Evolutionary conservation across 2,113 vertebrate genomes (phyloP).

Genomic region (Triplophysa siluroides): DNA sequence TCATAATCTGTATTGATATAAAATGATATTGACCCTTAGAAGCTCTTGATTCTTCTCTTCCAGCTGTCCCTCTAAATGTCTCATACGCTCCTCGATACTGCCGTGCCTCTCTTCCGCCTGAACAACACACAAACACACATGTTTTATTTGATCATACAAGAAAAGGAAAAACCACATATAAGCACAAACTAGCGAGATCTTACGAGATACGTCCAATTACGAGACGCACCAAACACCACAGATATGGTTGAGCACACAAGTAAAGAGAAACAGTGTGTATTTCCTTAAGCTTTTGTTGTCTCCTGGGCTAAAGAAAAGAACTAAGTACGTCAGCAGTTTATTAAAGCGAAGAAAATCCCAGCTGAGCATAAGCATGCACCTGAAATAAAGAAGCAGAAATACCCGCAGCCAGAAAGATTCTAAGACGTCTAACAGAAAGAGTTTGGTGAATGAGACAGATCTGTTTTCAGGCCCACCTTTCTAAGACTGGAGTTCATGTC

Average conservation of each 20-base stretch:
- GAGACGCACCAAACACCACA: neutral
- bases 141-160: neutral
- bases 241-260: conserved; percentile 16
- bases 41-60: conserved; percentile 99
- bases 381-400: conserved; percentile 63
- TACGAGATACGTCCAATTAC: too few species aligned
- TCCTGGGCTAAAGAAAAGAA: conserved; percentile 3
- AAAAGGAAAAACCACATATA: neutral
- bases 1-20: neutral
- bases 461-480: conserved; percentile 81
- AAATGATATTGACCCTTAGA: conserved; percentile 79
- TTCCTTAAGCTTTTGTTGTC: conserved; percentile 22
- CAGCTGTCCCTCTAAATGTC: conserved; percentile 94
- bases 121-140: conserved; percentile 53
- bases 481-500: conserved; percentile 98
- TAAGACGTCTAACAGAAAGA: conserved; percentile 76
- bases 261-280: conserved; percentile 14
- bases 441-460: conserved; percentile 70
- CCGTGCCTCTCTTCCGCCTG: conserved; percentile 98
- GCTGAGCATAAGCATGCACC: conserved; percentile 74
- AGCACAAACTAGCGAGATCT: conserved; percentile 5
- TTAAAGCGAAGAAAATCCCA: conserved; percentile 63
- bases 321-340: conserved; percentile 30
- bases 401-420: conserved; percentile 37
- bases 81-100: conserved; percentile 97